These are phyloP conservation scores for Gyrodactylus bullatarudis DNA, from an alignment of 1,140 invertebrate species.

Conservation along the genomic window DNA sequence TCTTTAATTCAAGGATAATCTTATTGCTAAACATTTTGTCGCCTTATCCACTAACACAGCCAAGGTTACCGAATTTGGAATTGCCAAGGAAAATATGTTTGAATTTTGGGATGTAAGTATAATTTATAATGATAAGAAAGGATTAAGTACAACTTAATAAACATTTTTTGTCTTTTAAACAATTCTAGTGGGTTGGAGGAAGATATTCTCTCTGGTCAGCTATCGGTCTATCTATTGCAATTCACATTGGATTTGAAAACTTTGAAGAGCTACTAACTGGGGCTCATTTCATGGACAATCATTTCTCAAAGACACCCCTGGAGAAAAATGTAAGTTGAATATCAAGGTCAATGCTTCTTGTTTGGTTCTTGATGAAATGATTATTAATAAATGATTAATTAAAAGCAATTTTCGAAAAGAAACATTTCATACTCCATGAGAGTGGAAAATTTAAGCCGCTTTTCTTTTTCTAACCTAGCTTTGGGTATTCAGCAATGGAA, in stretches of 20 bases:
- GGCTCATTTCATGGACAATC: conserved; percentile 65
- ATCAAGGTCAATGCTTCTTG: too few species aligned
- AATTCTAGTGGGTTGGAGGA: conserved; percentile 72
- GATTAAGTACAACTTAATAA: not conserved
- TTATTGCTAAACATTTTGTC: conserved; percentile 83
- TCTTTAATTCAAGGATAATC: conserved; percentile 27
- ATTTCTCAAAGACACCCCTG: conserved; percentile 46
- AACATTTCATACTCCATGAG: too few species aligned
- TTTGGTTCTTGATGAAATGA: too few species aligned
- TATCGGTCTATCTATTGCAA: conserved; percentile 70
- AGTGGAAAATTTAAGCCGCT: too few species aligned
- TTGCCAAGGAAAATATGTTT: conserved; percentile 87
- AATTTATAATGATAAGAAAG: not conserved
- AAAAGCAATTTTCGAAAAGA: too few species aligned
- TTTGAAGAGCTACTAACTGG: conserved; percentile 63
- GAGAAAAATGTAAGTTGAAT: conserved; percentile 56
- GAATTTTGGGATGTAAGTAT: conserved; percentile 63
- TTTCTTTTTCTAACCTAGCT: too few species aligned
- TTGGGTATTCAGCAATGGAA: too few species aligned
- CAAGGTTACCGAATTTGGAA: conserved; percentile 81
- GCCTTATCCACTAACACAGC: conserved; percentile 69
- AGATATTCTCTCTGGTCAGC: conserved; percentile 90
- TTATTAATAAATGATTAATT: too few species aligned
- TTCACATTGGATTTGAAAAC: conserved; percentile 74
- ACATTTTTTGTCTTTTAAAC: conserved; percentile 8